phyloP scores from a whole-genome alignment of 2,797 vertebrate genomes.

The Gadopsis marmoratus region DNA sequence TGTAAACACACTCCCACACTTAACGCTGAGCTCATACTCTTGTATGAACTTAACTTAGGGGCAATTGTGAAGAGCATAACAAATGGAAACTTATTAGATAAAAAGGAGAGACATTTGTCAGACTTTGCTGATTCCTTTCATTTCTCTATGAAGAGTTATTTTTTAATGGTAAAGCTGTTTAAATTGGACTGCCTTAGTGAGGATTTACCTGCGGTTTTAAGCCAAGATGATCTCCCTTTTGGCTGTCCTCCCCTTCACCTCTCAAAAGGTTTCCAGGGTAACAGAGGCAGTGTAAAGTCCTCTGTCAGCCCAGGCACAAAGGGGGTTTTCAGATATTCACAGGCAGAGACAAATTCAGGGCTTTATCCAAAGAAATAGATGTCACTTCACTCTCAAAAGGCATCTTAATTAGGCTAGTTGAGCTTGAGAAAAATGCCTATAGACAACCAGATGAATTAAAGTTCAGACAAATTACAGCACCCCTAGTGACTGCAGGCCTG shows the following conservation, averaged over 20 bases:
- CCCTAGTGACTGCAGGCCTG: conserved; percentile 42
- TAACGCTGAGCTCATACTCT: not conserved
- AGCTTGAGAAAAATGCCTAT: conserved; percentile 71
- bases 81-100: conserved; percentile 55
- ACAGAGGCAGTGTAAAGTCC: conserved; percentile 74
- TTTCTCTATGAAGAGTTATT: conserved; percentile 54
- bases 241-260: conserved; percentile 85
- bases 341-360: conserved; percentile 75
- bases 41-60: conserved; percentile 32
- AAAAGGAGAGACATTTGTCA: conserved; percentile 51
- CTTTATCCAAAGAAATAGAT: conserved; percentile 79
- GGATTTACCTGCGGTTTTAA: conserved; percentile 82
- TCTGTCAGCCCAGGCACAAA: conserved; percentile 74
- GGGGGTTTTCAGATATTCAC: conserved; percentile 73
- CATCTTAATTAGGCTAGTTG: conserved; percentile 77
- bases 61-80: conserved; percentile 34
- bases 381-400: conserved; percentile 80
- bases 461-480: conserved; percentile 73
- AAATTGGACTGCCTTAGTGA: conserved; percentile 68
- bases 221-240: conserved; percentile 81
- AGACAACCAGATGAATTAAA: conserved; percentile 70
- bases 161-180: conserved; percentile 74
- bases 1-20: conserved; percentile 28
- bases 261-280: conserved; percentile 82
- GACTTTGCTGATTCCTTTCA: conserved; percentile 50